Base-by-base conservation (phyloP, 2,888 invertebrate genomes). In the Cenopis cana region DNA sequence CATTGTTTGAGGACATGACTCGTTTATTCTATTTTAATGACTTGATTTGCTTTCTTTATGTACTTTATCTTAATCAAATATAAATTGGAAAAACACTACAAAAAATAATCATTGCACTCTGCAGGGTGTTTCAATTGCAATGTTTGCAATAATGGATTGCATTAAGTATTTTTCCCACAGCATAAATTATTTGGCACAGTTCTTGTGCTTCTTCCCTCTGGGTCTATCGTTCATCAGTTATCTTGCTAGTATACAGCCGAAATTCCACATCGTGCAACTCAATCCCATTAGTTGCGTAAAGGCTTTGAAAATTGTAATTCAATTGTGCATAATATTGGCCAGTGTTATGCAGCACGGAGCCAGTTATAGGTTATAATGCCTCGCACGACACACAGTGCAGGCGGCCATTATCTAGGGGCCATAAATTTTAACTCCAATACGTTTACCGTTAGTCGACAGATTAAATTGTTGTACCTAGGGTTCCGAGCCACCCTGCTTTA, bases 391-490 rank as follows among this genome's bases (percentile, higher is more conserved):
- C 66, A 59, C 64, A 36, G 46, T n/a, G 54, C 59, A 55, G 64
- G 65, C 76, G 74, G 72, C 75, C 72, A 81, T 79, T 82, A 81
- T 79, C 77, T 79, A 71, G 75, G 76, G 72, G 75, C 78, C 77
- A 82, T 83, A 82, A 84, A 83, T 82, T 81, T 76, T 72, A 80
- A 78, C 77, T 78, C 73, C 78, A 81, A 77, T 78, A 77, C 78
- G 74, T 77, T 82, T 79, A 82, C 84, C 82, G 83, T 83, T 84
- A 82, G 74, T 79, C 78, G 79, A 81, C 78, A 80, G 79, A 84
- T 85, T 82, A 83, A 74, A 76, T 74, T 74, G 75, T 72, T 75
- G 66, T 78, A 79, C 78, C 78, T 78, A 68, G 73, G 78, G 85
- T 81, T 81, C 81, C 79, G 81, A 83, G 79, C 82, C 78, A 80